phyloP scores from a whole-genome alignment of 2,113 vertebrate species.

The Poicephalus meyeri region DNA sequence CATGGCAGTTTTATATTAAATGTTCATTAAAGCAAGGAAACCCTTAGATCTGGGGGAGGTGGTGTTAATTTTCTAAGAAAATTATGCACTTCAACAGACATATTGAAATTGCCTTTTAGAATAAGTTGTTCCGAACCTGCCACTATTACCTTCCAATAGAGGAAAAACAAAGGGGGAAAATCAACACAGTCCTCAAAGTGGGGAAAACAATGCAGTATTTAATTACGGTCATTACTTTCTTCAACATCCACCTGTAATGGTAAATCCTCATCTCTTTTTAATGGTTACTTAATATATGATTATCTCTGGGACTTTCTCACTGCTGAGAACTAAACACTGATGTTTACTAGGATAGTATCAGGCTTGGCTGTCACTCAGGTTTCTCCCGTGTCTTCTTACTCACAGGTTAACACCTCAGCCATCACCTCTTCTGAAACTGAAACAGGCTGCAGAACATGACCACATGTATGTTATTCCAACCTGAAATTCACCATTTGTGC shows the following conservation, averaged over 20 bases:
- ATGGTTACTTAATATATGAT: slow-evolving; percentile 45
- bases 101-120: not conserved
- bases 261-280: slow-evolving; percentile 61
- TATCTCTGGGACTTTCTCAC: slow-evolving; percentile 39
- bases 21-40: not conserved
- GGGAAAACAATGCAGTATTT: not conserved
- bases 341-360: slow-evolving; percentile 56
- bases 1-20: not conserved
- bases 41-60: not conserved
- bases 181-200: not conserved
- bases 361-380: slow-evolving; percentile 56
- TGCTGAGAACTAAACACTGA: slow-evolving; percentile 55
- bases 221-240: slow-evolving; percentile 56
- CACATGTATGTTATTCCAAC: slow-evolving; percentile 61
- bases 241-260: slow-evolving; percentile 40
- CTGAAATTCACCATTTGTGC: not conserved
- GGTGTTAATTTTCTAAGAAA: not conserved
- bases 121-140: not conserved
- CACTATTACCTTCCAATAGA: not conserved
- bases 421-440: slow-evolving; percentile 52
- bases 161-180: not conserved
- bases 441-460: slow-evolving; percentile 57
- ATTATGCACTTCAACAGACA: not conserved
- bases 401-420: slow-evolving; percentile 42
- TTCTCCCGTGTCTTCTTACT: slow-evolving; percentile 59